Conservation (phyloP, 2,113 vertebrate genomes). For the Perca fluviatilis region DNA sequence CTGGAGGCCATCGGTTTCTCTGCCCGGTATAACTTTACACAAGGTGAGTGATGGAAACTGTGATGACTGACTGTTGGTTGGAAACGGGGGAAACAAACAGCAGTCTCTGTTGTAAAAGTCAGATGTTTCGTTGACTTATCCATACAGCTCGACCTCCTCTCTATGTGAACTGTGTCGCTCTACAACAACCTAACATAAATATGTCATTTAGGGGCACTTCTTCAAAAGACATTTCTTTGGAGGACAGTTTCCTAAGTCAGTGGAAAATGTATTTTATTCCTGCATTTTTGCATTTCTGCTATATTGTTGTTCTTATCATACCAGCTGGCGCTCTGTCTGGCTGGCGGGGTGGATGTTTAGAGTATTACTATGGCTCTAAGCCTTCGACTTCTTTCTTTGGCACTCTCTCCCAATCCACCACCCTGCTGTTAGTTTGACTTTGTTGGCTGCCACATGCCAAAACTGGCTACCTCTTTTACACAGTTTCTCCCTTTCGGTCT, state of each 20-base stretch:
- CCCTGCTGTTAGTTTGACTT: slow-evolving; percentile 35
- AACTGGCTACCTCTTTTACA: slow-evolving; percentile 11
- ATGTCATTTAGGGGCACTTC: not conserved
- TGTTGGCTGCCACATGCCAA: slow-evolving; percentile 9
- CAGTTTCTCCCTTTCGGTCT: not conserved
- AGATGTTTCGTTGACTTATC: not conserved
- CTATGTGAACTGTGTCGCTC: not conserved
- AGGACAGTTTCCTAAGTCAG: no score
- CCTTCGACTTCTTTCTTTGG: slow-evolving; percentile 39
- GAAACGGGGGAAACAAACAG: no score
- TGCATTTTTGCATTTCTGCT: not conserved
- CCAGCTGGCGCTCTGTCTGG: slow-evolving; percentile 21
- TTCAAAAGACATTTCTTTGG: not conserved
- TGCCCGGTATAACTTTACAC: slow-evolving; percentile 96
- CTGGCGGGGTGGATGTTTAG: slow-evolving; percentile 6
- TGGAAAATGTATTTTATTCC: not conserved
- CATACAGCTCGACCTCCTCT: no score
- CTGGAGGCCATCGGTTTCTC: slow-evolving; percentile 94
- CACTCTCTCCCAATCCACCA: slow-evolving; percentile 5
- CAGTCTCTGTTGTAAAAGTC: no score
- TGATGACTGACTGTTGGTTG: no score
- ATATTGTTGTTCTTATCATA: not conserved
- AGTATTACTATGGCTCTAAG: slow-evolving; percentile 49
- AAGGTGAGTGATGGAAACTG: slow-evolving; percentile 85
- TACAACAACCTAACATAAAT: not conserved